phyloP scores from a whole-genome alignment of 2,797 vertebrate genomes.

The Salmo trutta region DNA sequence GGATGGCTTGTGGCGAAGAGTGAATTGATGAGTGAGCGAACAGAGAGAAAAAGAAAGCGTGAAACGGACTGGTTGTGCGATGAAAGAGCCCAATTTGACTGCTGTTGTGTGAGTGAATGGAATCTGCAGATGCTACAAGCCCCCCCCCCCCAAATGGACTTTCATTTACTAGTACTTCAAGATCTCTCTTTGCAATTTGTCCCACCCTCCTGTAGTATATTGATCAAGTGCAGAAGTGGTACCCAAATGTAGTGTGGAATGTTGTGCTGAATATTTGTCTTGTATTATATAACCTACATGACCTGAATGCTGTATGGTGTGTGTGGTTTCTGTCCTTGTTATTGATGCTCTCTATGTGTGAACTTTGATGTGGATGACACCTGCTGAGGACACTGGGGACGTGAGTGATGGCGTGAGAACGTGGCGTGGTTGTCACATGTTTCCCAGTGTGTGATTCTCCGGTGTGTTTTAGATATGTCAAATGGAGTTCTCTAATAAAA shows the following conservation, averaged over 20 bases:
- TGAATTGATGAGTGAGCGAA: slow-evolving; percentile 96
- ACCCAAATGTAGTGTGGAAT: slow-evolving; percentile 87
- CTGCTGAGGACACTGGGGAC: slow-evolving; percentile 88
- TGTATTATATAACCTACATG: slow-evolving; percentile 90
- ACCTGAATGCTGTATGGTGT: slow-evolving; percentile 99
- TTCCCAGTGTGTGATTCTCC: slow-evolving; percentile 82
- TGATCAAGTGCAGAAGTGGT: slow-evolving; percentile 80
- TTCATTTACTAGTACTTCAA: slow-evolving; percentile 77
- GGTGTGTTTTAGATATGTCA: slow-evolving; percentile 97
- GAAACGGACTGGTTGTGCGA: slow-evolving; percentile 79
- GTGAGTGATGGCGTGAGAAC: slow-evolving; percentile 90
- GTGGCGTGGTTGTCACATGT: slow-evolving; percentile 89
- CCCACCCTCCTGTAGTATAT: slow-evolving; percentile 60
- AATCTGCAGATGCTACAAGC: slow-evolving; percentile 85
- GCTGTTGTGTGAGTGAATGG: slow-evolving; percentile 98
- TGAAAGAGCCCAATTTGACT: slow-evolving; percentile 85
- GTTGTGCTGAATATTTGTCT: slow-evolving; percentile 88
- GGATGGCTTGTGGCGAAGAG: slow-evolving; percentile 94
- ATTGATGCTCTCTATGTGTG: slow-evolving; percentile 94
- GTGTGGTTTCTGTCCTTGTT: slow-evolving; percentile 85
- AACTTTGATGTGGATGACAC: slow-evolving; percentile 90
- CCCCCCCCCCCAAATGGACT: slow-evolving; percentile 87
- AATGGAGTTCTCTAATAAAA: slow-evolving; percentile 98
- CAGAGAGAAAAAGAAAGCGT: slow-evolving; percentile 81
- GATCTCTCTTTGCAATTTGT: slow-evolving; percentile 67